Evolutionary conservation across 2,888 invertebrate species (phyloP), one percentile per base, ranked within the genome.

Genomic region (Steinernema hermaphroditum): DNA sequence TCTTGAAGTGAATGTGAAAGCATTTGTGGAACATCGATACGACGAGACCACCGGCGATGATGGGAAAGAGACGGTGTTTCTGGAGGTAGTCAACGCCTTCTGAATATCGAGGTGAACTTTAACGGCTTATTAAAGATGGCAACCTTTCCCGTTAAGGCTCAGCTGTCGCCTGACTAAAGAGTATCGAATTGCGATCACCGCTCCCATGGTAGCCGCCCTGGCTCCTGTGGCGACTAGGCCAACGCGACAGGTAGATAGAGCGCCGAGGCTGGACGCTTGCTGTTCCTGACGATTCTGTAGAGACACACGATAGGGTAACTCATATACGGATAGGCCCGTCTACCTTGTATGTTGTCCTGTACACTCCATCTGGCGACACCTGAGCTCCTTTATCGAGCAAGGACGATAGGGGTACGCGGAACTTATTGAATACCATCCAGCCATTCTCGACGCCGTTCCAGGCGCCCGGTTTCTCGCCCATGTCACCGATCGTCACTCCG

Each of bases 371-470:
- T 4, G 92, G 91, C 0, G 92, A 92, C 19, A 96, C 93, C 87
- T 95, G 94, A 6, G 93, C 94, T 0, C 92, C 93, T 81, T 92
- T 90, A 87, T 95, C 94, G 71, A 96, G 89, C 0, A 95, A 89
- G 87, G 92, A 92, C 84, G 92, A 92, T 71, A 92, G 90, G 0
- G 94, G 93, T 88, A 95, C 93, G 84, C 93, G 90, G 88, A 93
- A 94, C 82, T 93, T 91, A 86, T 76, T 76, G 69, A 82, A 82
- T 50, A 75, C 74, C 77, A 81, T 77, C 82, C 82, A 82, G 9
- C 96, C 96, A 89, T 96, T 96, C 87, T 96, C 96, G 46, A 96
- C 88, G 1, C 94, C 95, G 87, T 96, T 94, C 9, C 94, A 90
- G 19, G 72, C 78, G 0, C 93, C 95, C 50, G 93, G 90, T 88